These are phyloP conservation scores for Acanthacorydalis orientalis DNA, from an alignment of 2,888 invertebrate species.

Conservation along the genomic window DNA sequence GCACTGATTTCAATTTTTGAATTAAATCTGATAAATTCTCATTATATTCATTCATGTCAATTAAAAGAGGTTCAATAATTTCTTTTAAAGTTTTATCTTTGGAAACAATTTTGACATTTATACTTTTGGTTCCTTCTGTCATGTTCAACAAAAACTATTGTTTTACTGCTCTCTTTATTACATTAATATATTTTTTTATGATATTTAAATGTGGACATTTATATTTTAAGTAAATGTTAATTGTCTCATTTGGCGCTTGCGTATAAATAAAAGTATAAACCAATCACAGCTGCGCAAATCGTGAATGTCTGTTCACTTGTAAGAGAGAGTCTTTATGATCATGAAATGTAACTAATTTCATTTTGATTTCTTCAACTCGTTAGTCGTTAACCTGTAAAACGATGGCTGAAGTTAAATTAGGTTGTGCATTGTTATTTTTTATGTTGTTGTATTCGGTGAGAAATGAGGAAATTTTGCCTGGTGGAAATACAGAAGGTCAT, in stretches of 20 bases:
- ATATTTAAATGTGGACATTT: too few relatives aligned
- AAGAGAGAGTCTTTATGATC: too few relatives aligned
- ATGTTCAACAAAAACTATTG: not conserved
- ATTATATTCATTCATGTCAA: not conserved
- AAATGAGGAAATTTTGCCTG: not conserved
- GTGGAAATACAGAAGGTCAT: conserved; percentile 9
- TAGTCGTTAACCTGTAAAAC: too few relatives aligned
- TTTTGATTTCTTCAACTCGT: too few relatives aligned
- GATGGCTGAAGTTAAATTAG: not conserved
- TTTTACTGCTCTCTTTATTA: too few relatives aligned
- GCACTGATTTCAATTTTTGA: not conserved
- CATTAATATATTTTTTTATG: too few relatives aligned
- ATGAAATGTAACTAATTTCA: not conserved
- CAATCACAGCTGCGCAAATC: too few relatives aligned
- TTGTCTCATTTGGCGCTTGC: too few relatives aligned
- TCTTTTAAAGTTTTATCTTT: not conserved
- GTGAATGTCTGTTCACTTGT: too few relatives aligned
- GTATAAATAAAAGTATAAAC: too few relatives aligned
- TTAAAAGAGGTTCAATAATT: not conserved
- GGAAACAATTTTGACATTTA: not conserved
- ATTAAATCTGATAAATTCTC: not conserved
- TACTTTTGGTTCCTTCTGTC: not conserved
- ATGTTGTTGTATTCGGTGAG: not conserved
- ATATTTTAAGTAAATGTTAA: too few relatives aligned
- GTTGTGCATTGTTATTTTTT: not conserved